Percentiles rank a stretch among this genome's conserved stretches.
phyloP scores from a whole-genome alignment of 2,113 vertebrate genomes.

The Ochotona princeps region DNA sequence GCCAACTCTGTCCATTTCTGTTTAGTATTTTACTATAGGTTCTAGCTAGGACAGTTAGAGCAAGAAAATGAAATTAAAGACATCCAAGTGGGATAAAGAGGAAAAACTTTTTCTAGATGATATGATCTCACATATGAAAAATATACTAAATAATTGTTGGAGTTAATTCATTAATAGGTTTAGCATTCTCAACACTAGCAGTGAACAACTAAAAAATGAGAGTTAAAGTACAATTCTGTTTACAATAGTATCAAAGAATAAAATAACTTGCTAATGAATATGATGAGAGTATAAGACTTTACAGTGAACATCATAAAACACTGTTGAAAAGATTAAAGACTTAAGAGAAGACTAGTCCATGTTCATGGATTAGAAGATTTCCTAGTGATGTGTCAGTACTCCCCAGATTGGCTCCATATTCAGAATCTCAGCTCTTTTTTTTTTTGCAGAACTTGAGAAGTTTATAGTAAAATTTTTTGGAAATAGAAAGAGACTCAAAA shows the following conservation, averaged over 20 bases:
- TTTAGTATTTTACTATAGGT: neutral
- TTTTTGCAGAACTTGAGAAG: neutral
- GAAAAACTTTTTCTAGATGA: neutral
- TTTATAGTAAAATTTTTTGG: neutral
- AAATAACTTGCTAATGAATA: neutral
- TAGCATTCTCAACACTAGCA: neutral
- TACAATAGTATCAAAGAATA: neutral
- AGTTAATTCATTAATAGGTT: neutral
- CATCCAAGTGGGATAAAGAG: neutral
- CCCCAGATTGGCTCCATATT: neutral
- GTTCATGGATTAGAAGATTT: neutral
- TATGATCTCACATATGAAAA: neutral
- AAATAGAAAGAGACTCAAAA: constrained; percentile 26
- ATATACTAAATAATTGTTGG: neutral
- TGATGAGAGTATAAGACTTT: neutral
- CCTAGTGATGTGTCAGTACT: neutral
- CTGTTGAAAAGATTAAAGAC: neutral
- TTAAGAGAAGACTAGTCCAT: neutral
- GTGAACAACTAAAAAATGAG: neutral
- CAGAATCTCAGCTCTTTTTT: neutral
- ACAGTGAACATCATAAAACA: neutral
- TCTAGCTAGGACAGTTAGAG: neutral
- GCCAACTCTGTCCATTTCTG: neutral
- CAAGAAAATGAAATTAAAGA: constrained; percentile 24
- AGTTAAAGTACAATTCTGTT: neutral